These are phyloP conservation scores for Plebejus melissa DNA, from an alignment of 2,888 invertebrate species.

Conservation along the genomic window DNA sequence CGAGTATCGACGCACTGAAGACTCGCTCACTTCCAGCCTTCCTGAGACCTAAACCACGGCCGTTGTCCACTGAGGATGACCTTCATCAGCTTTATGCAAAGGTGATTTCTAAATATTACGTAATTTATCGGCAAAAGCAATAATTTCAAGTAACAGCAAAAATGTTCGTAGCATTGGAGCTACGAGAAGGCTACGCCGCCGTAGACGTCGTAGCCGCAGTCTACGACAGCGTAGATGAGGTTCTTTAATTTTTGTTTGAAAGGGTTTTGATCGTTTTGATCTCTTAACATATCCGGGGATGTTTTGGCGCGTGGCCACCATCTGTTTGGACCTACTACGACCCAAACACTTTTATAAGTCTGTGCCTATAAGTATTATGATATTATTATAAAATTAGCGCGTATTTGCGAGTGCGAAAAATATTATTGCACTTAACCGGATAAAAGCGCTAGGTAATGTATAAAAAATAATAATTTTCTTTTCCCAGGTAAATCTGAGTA, in stretches of 20 bases:
- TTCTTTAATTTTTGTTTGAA: background rate
- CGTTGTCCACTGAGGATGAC: slow-evolving; percentile 84
- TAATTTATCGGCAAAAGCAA: too few relatives aligned
- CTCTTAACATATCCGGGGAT: too few relatives aligned
- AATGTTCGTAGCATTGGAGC: background rate
- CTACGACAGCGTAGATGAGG: background rate
- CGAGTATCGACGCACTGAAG: slow-evolving; percentile 69
- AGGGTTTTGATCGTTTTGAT: too few relatives aligned
- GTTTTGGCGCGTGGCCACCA: too few relatives aligned
- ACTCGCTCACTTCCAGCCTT: slow-evolving; percentile 86
- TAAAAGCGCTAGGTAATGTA: too few relatives aligned
- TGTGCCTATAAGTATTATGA: too few relatives aligned
- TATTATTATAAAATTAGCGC: too few relatives aligned
- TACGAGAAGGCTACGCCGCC: background rate
- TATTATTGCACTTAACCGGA: too few relatives aligned
- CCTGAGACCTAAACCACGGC: slow-evolving; percentile 83
- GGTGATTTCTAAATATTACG: slow-evolving; percentile 53
- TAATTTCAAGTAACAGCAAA: too few relatives aligned
- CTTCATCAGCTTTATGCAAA: slow-evolving; percentile 84
- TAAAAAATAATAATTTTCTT: background rate
- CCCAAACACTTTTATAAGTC: too few relatives aligned
- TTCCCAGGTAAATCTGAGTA: slow-evolving; percentile 84
- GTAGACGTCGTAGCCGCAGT: background rate
- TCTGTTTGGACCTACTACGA: too few relatives aligned
- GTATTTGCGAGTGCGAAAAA: too few relatives aligned